Base-by-base conservation (phyloP, 2,113 vertebrate genomes). In the Onychostoma macrolepis region DNA sequence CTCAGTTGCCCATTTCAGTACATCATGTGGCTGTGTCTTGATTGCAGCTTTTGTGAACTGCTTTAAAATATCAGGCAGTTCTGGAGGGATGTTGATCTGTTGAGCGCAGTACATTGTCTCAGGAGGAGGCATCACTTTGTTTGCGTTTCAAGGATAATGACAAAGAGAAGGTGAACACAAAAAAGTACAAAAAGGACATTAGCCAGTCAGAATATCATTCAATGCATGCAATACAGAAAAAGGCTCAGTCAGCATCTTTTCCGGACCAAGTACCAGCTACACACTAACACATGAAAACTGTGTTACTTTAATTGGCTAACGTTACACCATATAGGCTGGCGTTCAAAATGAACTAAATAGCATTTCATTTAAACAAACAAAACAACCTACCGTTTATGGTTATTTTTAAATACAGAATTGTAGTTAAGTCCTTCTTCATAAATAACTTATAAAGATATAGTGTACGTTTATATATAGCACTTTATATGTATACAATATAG, bases 31-130 rank as follows among this genome's bases (percentile, higher is more conserved):
- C 86, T 99, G 98, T 8, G 97, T 98, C 86, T 96, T 95, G 87
- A 99, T 96, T 78, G 97, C 97, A 76, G 97, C 97, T 92, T 98
- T 99, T n/a, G 97, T 97, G 92, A 97, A 99, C 90, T 97, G 94
- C 91, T 99, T 99, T 61, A 99, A 92, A 89, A 99, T 95, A 88
- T 97, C 94, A 0, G 97, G 96, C 43, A 99, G 95, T 33, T 97
- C 94, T 0, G 96, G 95, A 0, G 98, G 97, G 3, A 99, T 96
- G 92, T 92, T 93, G 92, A 99, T 98, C 94, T 99, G 98, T 95
- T 99, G 95, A 77, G 96, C 90, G 87, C 97, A 99, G 90, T 96
- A 99, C 90, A 97, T 94, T 5, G 94, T 96, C 81, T 99, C 96
- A 2, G 95, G 95, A 87, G 92, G 95, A 81, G 97, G 96, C 98